Evolutionary conservation across 2,888 invertebrate species (phyloP), one percentile per base, ranked within the genome.

Genomic region (Meta bourneti): DNA sequence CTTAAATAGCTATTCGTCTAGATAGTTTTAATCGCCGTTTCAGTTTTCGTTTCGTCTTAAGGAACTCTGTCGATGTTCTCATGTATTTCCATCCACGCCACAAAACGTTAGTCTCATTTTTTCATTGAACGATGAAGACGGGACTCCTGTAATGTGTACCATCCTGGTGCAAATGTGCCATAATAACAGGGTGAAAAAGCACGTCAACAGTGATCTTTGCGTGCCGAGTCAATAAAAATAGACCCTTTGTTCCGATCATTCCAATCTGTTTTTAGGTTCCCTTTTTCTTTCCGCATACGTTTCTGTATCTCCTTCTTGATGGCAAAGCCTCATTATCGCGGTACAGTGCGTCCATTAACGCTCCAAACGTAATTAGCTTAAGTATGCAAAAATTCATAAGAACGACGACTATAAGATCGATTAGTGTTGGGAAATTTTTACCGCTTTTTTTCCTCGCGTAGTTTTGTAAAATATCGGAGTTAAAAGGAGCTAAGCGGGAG

Each of bases 371-470:
- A 91, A 91, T 91, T 91, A 91, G 87, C 91, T 91, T 91, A 91
- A 91, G 87, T 91, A 91, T 78, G 87, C 91, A 79, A 88, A 90
- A 91, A 91, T 91, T 91, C 91, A 91, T 91, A 91, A 91, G 83
- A 80, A 90, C 54, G 83, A 88, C 79, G 80, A 90, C 84, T 90
- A 74, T 85, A 79, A 83, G 91, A 91, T 91, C 91, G 91, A 91
- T 91, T 91, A 88, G 87, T 83, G 87, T 78, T 72, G 19, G 69
- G 54, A 49, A 34, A 72, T 87, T 91, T 91, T 87, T 83, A 48
- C 61, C 34, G 48, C 54, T 86, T 81, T 90, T 89, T 80, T 80
- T 84, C 72, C 16, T 52, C 71, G 48, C 52, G 51, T 86, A 81
- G 34, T 86, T 77, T 78, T 91, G 87, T 78, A 87, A 87, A 91